phyloP scores from a whole-genome alignment of 2,797 vertebrate genomes.

The Trachurus trachurus region DNA sequence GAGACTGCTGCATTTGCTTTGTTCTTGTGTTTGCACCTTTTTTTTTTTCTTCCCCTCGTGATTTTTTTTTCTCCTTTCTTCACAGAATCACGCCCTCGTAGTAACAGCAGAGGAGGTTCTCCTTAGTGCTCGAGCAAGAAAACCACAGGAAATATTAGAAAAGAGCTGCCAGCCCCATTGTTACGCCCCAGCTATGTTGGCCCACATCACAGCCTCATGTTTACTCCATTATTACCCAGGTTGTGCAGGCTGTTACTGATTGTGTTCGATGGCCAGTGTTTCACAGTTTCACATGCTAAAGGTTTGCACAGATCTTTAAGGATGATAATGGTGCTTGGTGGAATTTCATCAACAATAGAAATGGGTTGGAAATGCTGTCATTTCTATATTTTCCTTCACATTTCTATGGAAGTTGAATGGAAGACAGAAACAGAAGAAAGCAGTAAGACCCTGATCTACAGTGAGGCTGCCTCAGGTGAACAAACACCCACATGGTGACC shows the following conservation, averaged over 20 bases:
- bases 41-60: background rate
- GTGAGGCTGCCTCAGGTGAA: background rate
- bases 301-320: background rate
- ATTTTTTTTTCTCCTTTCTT: background rate
- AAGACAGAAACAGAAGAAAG: background rate
- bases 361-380: background rate
- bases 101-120: constrained; percentile 27
- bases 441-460: background rate
- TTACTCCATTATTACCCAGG: too few relatives aligned
- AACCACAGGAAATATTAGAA: constrained; percentile 52
- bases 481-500: constrained; percentile 16
- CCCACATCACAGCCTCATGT: too few relatives aligned
- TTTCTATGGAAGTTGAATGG: too few relatives aligned
- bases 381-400: background rate
- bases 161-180: constrained; percentile 9
- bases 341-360: background rate
- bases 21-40: constrained; percentile 15
- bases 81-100: constrained; percentile 19
- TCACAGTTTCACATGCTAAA: background rate
- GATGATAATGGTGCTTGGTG: background rate
- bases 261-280: background rate
- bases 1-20: background rate
- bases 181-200: too few relatives aligned
- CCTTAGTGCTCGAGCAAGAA: constrained; percentile 44
- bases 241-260: constrained; percentile 4